Evolutionary conservation across 2,888 invertebrate species (phyloP), one percentile per base, ranked within the genome.

Genomic region (Oligia fasciuncula): DNA sequence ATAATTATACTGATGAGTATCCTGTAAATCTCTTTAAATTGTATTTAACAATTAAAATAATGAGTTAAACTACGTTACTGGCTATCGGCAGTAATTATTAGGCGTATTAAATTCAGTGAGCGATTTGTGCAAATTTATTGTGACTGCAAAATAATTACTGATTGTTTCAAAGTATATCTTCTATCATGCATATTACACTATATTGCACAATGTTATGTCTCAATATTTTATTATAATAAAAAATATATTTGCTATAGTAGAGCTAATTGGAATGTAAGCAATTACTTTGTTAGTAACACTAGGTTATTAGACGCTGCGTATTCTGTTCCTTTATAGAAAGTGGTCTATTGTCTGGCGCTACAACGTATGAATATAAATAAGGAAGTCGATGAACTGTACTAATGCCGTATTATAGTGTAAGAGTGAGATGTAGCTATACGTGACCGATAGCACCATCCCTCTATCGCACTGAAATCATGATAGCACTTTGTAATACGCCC

Each of bases 171-270:
- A 93, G 92, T 93, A 90, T 91, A 94, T 93, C 92, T 92, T 95
- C 91, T 95, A 95, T 95, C 91, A 94, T 94, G 94, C 94, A 94
- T 95, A 94, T 92, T 93, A 92, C 91, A 89, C 89, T 94, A 93
- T 95, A 95, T 94, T 95, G 96, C 96, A 96, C 96, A 95, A 95
- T 96, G 96, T 96, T 96, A 96, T 94, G 91, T 94, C 95, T 96
- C 94, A 93, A 96, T 96, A 96, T 96, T 96, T 96, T 96, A 96
- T 96, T 90, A 90, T 92, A 92, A 93, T 84, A 79, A 82, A 94
- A 91, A 90, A 87, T 84, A 92, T 93, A 93, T 93, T 93, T 90
- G 89, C 92, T 93, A 93, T 92, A 90, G 88, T 93, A 93, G 90
- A 90, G 87, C 85, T 92, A 91, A 88, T 90, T 90, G 86, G 80